A percentile compares a stretch with the other conserved stretches of the same genome.
Conservation (phyloP, 2,113 vertebrate genomes). For the Oenanthe melanoleuca region DNA sequence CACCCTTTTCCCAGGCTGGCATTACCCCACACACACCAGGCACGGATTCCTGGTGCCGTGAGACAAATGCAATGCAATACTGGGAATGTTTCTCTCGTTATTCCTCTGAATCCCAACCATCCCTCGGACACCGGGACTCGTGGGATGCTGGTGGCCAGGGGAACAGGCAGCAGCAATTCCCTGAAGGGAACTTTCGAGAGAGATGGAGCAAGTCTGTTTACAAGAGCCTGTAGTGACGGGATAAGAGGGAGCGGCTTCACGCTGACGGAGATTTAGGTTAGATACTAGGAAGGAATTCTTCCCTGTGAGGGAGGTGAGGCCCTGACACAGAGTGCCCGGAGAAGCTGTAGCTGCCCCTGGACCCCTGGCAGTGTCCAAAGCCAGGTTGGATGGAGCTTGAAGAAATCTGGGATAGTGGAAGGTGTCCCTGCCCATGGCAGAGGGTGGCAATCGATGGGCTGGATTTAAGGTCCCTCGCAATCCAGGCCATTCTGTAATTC, state of each 20-base stretch:
- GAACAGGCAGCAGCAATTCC: background rate
- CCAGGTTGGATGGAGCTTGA: background rate
- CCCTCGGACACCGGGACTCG: background rate
- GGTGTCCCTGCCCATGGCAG: background rate
- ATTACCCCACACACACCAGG: background rate
- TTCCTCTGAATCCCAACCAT: background rate
- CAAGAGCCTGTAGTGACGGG: background rate
- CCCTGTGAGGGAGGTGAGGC: no score
- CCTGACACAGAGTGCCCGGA: background rate
- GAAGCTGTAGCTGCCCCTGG: background rate
- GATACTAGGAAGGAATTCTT: background rate
- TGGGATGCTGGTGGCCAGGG: background rate
- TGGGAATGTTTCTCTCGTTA: background rate
- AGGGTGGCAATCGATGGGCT: background rate
- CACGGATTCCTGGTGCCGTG: background rate
- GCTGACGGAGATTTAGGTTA: background rate
- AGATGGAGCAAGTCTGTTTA: background rate
- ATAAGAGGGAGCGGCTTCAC: background rate
- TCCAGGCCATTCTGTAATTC: background rate
- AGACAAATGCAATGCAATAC: background rate
- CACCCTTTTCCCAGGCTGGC: accelerated
- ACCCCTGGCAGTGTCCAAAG: background rate
- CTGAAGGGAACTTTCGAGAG: background rate
- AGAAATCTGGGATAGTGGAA: accelerated
- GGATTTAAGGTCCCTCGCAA: no score